phyloP scores from a whole-genome alignment of 2,888 invertebrate species.

The Caenorhabditis becei region DNA sequence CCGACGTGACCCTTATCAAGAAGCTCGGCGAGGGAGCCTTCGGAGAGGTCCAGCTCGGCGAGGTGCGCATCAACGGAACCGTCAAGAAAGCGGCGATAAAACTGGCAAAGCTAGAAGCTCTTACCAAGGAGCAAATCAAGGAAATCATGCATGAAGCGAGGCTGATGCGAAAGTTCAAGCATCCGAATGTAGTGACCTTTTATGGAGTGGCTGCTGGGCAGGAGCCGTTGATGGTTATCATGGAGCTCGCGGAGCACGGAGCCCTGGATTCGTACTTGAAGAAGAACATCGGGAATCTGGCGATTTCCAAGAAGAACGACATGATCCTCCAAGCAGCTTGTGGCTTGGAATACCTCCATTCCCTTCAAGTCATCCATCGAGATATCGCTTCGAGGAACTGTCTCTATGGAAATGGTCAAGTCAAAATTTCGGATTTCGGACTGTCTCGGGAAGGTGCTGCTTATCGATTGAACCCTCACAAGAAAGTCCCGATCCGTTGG shows the following conservation, averaged over 20 bases:
- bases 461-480: constrained; percentile 56
- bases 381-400: constrained; percentile 69
- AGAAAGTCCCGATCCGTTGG: constrained; percentile 69
- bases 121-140: constrained; percentile 74
- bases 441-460: constrained; percentile 56
- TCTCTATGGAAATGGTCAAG: constrained; percentile 64
- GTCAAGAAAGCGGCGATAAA: constrained; percentile 51
- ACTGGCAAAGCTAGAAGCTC: constrained; percentile 67
- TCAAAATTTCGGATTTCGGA: constrained; percentile 69
- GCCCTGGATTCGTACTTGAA: constrained; percentile 71
- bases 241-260: constrained; percentile 71
- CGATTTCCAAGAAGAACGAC: constrained; percentile 61
- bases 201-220: constrained; percentile 73
- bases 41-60: constrained; percentile 73
- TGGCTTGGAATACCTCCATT: constrained; percentile 73
- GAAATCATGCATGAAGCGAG: constrained; percentile 75
- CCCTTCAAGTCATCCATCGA: constrained; percentile 56
- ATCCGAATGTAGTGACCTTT: constrained; percentile 71
- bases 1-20: constrained; percentile 70
- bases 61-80: constrained; percentile 44
- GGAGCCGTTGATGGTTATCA: constrained; percentile 74
- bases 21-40: constrained; percentile 77
- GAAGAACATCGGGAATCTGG: constrained; percentile 58
- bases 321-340: constrained; percentile 71
- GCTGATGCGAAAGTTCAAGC: constrained; percentile 71